Evolutionary conservation across 37 sponge, comb jelly and placozoan species (phyloP).

Genomic region (Chondrosia reniformis): DNA sequence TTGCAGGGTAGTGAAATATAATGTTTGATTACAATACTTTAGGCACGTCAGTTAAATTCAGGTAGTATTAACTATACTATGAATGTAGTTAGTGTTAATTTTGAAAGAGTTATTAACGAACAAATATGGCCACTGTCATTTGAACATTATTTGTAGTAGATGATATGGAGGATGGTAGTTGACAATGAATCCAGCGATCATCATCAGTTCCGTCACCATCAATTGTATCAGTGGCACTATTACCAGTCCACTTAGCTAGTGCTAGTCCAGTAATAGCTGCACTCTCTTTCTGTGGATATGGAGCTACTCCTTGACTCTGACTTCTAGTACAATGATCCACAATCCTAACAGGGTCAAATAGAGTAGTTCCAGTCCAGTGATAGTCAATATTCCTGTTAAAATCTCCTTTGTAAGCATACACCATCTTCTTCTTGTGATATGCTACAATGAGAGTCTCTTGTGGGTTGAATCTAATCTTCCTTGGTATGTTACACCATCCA

Average conservation of each 20-base stretch:
- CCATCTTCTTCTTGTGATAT: slow-evolving; percentile 18
- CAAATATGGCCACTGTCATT: slow-evolving; percentile 35
- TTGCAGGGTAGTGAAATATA: no score
- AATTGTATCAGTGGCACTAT: not conserved
- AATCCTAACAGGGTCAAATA: slow-evolving; percentile 14
- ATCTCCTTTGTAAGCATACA: slow-evolving; percentile 26
- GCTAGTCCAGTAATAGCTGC: slow-evolving; percentile 19
- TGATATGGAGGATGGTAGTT: slow-evolving; percentile 20
- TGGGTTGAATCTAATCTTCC: slow-evolving; percentile 9
- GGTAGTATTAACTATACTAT: no score
- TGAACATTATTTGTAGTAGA: not conserved
- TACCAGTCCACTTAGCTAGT: slow-evolving; percentile 4
- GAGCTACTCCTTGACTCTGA: not conserved
- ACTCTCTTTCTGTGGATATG: slow-evolving; percentile 3
- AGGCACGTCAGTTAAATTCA: no score
- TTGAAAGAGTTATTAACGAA: no score
- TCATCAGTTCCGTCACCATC: slow-evolving; percentile 5
- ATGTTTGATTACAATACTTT: no score
- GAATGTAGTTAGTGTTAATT: no score
- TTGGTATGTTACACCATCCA: slow-evolving; percentile 19
- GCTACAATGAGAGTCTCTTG: slow-evolving; percentile 16
- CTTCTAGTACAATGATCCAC: slow-evolving; percentile 12
- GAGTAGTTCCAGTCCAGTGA: slow-evolving; percentile 26
- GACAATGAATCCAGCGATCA: slow-evolving; percentile 13
- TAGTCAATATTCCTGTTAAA: slow-evolving; percentile 22